Percentiles rank a stretch among this genome's conserved stretches.
Evolutionary conservation across 1,140 invertebrate genomes (phyloP).

Genomic region (Papilio dardanus): DNA sequence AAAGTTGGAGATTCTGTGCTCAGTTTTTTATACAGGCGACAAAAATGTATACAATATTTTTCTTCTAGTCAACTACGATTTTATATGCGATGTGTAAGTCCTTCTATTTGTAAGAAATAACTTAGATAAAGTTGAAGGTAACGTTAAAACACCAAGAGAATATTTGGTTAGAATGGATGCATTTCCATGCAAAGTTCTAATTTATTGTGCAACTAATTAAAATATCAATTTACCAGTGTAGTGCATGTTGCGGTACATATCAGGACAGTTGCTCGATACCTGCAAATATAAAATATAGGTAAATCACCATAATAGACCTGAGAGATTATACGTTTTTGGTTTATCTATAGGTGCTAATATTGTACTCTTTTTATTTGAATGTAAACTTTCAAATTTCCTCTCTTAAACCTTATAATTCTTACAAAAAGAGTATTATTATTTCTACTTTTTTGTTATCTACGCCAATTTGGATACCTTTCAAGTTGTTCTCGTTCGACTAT

Average conservation of each 20-base stretch:
- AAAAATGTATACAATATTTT: not conserved
- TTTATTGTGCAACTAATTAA: slow-evolving; percentile 12
- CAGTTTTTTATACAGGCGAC: not conserved
- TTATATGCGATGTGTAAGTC: too few species aligned
- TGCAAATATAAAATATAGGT: slow-evolving; percentile 50
- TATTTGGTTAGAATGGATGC: slow-evolving; percentile 9
- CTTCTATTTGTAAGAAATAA: not conserved
- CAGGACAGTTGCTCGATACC: slow-evolving; percentile 75
- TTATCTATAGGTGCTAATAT: too few species aligned
- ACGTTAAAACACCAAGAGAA: not conserved
- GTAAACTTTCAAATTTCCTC: too few species aligned
- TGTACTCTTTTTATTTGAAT: too few species aligned
- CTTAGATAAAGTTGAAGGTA: too few species aligned
- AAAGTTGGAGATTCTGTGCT: not conserved
- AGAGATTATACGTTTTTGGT: not conserved
- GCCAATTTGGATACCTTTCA: too few species aligned
- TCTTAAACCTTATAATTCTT: too few species aligned
- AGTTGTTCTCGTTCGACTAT: too few species aligned
- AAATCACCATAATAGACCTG: not conserved
- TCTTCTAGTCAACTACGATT: too few species aligned
- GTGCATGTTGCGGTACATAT: slow-evolving; percentile 80
- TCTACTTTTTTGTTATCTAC: too few species aligned
- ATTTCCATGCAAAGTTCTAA: slow-evolving; percentile 23
- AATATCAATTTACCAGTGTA: slow-evolving; percentile 64
- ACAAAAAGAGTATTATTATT: too few species aligned